phyloP scores from a whole-genome alignment of 2,888 invertebrate species.

The Plagiodera versicolora region DNA sequence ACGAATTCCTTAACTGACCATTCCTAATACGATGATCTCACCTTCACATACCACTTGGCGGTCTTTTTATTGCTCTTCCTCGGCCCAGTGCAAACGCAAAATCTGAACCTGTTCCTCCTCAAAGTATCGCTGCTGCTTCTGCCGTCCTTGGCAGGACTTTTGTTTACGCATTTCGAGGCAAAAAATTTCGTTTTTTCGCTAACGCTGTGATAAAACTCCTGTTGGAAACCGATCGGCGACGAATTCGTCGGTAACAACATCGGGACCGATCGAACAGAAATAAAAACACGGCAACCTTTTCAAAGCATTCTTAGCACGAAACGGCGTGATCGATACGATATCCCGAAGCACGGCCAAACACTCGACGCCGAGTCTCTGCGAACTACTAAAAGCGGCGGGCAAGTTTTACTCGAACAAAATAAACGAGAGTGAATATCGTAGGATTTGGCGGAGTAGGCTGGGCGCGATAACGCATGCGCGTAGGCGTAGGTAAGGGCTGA shows the following conservation, averaged over 20 bases:
- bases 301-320: not conserved
- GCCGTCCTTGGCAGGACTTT: conserved; percentile 39
- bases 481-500: too few species aligned
- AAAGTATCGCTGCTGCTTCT: conserved; percentile 37
- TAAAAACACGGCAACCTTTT: not conserved
- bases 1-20: too few species aligned
- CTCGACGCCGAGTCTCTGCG: conserved; percentile 5
- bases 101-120: conserved; percentile 45
- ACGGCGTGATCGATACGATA: not conserved
- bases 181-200: conserved; percentile 50
- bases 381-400: conserved; percentile 3
- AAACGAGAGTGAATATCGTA: conserved; percentile 17
- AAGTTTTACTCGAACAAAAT: not conserved
- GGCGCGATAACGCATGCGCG: conserved; percentile 6
- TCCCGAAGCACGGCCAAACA: not conserved
- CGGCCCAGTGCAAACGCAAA: conserved; percentile 54
- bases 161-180: conserved; percentile 45
- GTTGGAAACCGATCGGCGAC: conserved; percentile 46
- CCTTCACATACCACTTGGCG: conserved; percentile 74
- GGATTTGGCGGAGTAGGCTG: conserved; percentile 3
- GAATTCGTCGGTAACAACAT: conserved; percentile 50
- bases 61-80: conserved; percentile 56
- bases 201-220: conserved; percentile 47
- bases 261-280: conserved; percentile 12
- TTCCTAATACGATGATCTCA: conserved; percentile 53